Evolutionary conservation across 2,888 invertebrate species (phyloP), one percentile per base, ranked within the genome.

Genomic region (Pristionchus mayeri): DNA sequence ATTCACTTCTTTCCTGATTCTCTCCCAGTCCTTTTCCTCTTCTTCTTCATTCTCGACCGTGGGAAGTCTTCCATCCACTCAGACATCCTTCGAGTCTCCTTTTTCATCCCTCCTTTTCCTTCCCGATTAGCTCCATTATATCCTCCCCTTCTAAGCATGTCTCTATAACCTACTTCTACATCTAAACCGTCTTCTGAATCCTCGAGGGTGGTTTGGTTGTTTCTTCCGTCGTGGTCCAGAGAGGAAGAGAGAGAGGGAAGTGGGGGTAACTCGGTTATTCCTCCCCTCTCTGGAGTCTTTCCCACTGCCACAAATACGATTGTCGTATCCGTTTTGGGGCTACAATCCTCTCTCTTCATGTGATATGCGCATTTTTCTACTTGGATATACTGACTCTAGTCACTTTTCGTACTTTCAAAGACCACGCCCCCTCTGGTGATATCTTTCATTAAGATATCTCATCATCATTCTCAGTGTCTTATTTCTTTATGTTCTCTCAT

Each of bases 191-290:
- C 3, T 18, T 34, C 37, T 9, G 34, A 37, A 30, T 63, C 63
- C 34, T 63, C 37, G n/a, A n/a, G n/a, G n/a, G n/a, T n/a, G n/a
- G n/a, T n/a, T n/a, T n/a, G n/a, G n/a, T n/a, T n/a, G 71, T 71
- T 37, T 44, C 40, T 40, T 63, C 34, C 71, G 37, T 44, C 71
- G 1, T n/a, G 37, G 40, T 21, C 21, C n/a, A 40, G 40, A 24
- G 40, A 44, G 24, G 71, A 63, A 24, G 71, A 40, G 40, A 24
- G n/a, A 40, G n/a, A 21, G 63, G 63, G 63, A 34, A 40, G 67
- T 71, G 37, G 67, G 37, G 71, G 71, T 71, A 71, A 71, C 71
- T 37, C 71, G 24, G 71, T 71, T 71, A 71, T 37, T 63, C 71
- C 40, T 71, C 71, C 71, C 21, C 54, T n/a, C 40, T 67, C 24